A percentile compares a stretch with the other conserved stretches of the same genome.
phyloP scores from a whole-genome alignment of 2,797 vertebrate genomes.

The Tauraco hartlaubi region DNA sequence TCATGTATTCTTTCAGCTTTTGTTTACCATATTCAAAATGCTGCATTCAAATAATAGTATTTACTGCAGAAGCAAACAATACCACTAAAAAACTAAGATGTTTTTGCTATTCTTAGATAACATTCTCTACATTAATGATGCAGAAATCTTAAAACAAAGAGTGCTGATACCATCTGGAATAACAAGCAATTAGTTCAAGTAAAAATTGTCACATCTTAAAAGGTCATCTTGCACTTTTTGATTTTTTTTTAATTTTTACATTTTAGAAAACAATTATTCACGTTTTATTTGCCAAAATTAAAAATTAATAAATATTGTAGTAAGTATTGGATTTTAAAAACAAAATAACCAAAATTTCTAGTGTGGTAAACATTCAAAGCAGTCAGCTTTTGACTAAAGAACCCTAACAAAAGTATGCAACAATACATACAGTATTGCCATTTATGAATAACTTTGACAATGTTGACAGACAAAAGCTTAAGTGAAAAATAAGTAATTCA shows the following conservation, averaged over 20 bases:
- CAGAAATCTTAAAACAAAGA: not conserved
- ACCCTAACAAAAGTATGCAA: not conserved
- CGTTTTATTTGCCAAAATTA: conserved; percentile 33
- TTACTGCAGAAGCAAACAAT: not conserved
- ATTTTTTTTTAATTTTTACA: not conserved
- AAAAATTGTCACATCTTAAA: not conserved
- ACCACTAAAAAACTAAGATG: not conserved
- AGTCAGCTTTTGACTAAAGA: not conserved
- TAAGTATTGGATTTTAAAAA: not conserved
- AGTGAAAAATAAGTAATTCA: not conserved
- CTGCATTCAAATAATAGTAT: not conserved
- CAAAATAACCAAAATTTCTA: not conserved
- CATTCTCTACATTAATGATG: not conserved
- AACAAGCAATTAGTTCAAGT: not conserved
- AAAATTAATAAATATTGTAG: not conserved
- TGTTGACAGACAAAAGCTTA: not conserved
- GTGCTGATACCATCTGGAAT: not conserved
- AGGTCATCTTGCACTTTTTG: not conserved
- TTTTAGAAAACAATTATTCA: not conserved
- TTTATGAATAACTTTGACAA: not conserved
- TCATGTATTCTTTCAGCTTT: not conserved
- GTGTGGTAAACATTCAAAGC: not conserved
- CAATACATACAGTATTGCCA: not conserved
- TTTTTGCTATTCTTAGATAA: not conserved
- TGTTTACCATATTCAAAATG: not conserved